Evolutionary conservation across 1,140 invertebrate genomes (phyloP).

Genomic region (Papilio aristodemus): DNA sequence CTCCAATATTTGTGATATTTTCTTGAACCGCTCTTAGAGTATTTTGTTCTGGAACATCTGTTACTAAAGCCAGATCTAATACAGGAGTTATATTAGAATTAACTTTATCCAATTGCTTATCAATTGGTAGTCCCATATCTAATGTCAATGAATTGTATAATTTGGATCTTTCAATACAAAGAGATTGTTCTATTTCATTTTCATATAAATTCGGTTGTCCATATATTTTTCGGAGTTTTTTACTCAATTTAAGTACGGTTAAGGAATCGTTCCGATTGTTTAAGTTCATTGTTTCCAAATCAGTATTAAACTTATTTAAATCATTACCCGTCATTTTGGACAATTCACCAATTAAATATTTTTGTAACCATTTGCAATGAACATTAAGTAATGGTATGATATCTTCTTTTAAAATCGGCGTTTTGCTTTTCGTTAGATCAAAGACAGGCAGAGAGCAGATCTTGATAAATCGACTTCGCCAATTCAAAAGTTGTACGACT

Average conservation of each 20-base stretch:
- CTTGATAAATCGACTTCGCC: slow-evolving; percentile 75
- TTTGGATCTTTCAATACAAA: slow-evolving; percentile 44
- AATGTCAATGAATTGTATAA: slow-evolving; percentile 54
- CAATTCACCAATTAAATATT: slow-evolving; percentile 71
- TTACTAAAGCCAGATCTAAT: slow-evolving; percentile 47
- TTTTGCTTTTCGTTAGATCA: slow-evolving; percentile 54
- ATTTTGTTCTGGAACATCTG: slow-evolving; percentile 57
- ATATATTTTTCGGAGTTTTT: slow-evolving; percentile 63
- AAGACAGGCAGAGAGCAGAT: slow-evolving; percentile 58
- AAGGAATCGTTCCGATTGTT: slow-evolving; percentile 47
- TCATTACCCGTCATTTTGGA: slow-evolving; percentile 43
- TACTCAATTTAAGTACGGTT: slow-evolving; percentile 53
- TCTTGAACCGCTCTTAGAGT: slow-evolving; percentile 45
- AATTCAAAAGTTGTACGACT: slow-evolving; percentile 68
- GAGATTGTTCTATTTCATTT: slow-evolving; percentile 53
- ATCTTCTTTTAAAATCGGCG: slow-evolving; percentile 63
- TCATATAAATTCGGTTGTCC: slow-evolving; percentile 66
- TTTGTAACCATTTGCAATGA: slow-evolving; percentile 81
- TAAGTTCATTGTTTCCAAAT: slow-evolving; percentile 42
- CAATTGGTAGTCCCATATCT: slow-evolving; percentile 57
- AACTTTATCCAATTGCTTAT: slow-evolving; percentile 54
- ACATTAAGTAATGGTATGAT: slow-evolving; percentile 73
- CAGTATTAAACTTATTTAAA: slow-evolving; percentile 44
- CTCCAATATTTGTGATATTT: slow-evolving; percentile 42
- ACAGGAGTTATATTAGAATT: slow-evolving; percentile 35